Evolutionary conservation across 2,113 vertebrate species (phyloP).

Genomic region (Xenopus laevis): DNA sequence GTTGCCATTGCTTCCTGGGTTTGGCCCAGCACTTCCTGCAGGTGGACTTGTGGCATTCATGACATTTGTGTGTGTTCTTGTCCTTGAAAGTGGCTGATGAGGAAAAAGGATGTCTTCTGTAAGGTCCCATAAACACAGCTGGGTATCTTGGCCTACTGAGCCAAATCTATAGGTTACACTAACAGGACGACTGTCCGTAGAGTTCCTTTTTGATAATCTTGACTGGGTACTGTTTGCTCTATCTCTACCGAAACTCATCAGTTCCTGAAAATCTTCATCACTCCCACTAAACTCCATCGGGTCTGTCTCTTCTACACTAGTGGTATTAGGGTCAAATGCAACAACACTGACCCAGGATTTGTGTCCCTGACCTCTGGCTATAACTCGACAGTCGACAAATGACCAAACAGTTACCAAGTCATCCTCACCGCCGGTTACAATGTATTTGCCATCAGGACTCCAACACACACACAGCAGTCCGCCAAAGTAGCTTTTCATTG

Average conservation of each 20-base stretch:
- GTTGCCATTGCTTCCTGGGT: slow-evolving; percentile 70
- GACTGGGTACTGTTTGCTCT: slow-evolving; percentile 92
- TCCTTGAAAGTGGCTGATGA: slow-evolving; percentile 91
- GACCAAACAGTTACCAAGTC: slow-evolving; percentile 98
- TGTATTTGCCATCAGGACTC: slow-evolving; percentile 95
- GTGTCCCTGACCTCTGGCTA: slow-evolving; percentile 92
- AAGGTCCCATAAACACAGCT: slow-evolving; percentile 96
- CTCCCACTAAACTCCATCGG: slow-evolving; percentile 93
- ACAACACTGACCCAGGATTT: slow-evolving; percentile 98
- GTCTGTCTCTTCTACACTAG: slow-evolving; percentile 91
- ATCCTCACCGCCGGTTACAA: slow-evolving; percentile 94
- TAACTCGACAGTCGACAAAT: slow-evolving; percentile 91
- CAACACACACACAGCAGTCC: slow-evolving; percentile 97
- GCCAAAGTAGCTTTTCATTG: slow-evolving; percentile 99
- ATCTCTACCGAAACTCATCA: slow-evolving; percentile 82
- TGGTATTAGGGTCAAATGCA: slow-evolving; percentile 94
- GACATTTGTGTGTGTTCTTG: slow-evolving; percentile 96
- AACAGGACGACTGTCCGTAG: slow-evolving; percentile 90
- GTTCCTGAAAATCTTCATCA: slow-evolving; percentile 95
- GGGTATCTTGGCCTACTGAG: slow-evolving; percentile 96
- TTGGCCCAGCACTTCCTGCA: slow-evolving; percentile 63
- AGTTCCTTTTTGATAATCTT: slow-evolving; percentile 93
- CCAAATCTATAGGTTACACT: slow-evolving; percentile 95
- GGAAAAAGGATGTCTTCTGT: slow-evolving; percentile 98
- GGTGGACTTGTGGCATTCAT: slow-evolving; percentile 90